Conservation (phyloP, 1,140 invertebrate species). For the Sesamia nonagrioides region DNA sequence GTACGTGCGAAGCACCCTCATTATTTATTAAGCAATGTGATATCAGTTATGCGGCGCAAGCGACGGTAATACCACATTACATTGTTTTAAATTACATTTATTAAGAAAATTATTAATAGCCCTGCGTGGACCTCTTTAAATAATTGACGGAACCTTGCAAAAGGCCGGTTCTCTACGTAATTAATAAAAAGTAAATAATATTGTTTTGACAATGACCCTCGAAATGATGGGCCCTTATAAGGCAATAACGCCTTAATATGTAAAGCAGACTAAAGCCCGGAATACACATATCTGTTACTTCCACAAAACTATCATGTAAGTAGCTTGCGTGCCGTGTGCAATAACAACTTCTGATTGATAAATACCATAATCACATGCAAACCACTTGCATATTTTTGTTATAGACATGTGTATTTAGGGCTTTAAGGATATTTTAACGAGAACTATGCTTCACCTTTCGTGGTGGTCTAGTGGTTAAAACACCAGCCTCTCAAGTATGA, state of each 20-base stretch:
- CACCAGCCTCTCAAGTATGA: too few relatives aligned
- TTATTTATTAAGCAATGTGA: constrained; percentile 38
- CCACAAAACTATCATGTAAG: too few relatives aligned
- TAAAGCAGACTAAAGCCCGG: neutral
- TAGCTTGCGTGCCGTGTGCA: too few relatives aligned
- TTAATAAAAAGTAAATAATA: constrained; percentile 30
- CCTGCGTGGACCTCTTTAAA: neutral
- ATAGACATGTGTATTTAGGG: too few relatives aligned
- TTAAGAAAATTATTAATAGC: constrained; percentile 26
- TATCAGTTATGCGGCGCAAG: constrained; percentile 26
- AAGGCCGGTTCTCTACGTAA: neutral
- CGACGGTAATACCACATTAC: constrained; percentile 31
- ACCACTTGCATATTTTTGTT: too few relatives aligned
- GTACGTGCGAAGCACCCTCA: constrained; percentile 35
- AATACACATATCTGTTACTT: too few relatives aligned
- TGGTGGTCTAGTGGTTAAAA: too few relatives aligned
- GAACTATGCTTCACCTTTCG: too few relatives aligned
- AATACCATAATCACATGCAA: too few relatives aligned
- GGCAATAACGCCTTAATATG: neutral
- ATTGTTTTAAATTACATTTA: constrained; percentile 48
- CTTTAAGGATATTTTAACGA: too few relatives aligned
- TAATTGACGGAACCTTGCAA: constrained; percentile 5
- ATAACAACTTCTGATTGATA: too few relatives aligned
- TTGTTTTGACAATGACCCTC: constrained; percentile 18
- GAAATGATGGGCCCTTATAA: neutral